Conservation (phyloP, 1,140 invertebrate species). For the Drosophila rufa region DNA sequence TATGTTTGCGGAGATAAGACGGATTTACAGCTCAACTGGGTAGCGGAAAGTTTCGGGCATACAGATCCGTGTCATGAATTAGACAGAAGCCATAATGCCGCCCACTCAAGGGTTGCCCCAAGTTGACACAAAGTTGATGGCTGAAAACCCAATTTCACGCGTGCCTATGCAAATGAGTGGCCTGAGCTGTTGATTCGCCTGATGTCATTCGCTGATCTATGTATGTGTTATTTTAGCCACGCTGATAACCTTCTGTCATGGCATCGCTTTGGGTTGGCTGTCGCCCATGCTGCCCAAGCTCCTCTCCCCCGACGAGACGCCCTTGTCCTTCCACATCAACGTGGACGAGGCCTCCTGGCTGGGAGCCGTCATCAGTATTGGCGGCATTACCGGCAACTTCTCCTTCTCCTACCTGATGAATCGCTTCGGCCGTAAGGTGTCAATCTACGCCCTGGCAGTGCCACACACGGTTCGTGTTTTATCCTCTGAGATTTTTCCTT, state of each 20-base stretch:
- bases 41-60: constrained; percentile 35
- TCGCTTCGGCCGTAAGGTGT: constrained; percentile 80
- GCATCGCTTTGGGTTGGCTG: constrained; percentile 85
- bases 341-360: constrained; percentile 80
- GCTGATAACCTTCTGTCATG: constrained; percentile 85
- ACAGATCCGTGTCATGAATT: constrained; percentile 10
- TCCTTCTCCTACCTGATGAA: constrained; percentile 80
- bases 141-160: constrained; percentile 29
- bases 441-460: constrained; percentile 67
- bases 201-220: constrained; percentile 36
- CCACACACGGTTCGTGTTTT: constrained; percentile 75
- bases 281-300: constrained; percentile 84
- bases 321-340: constrained; percentile 68
- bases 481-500: not conserved
- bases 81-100: constrained; percentile 1
- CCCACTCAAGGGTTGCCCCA: not conserved
- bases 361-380: constrained; percentile 74
- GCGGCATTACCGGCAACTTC: constrained; percentile 76
- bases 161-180: constrained; percentile 39
- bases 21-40: constrained; percentile 7
- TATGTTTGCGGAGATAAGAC: constrained; percentile 41
- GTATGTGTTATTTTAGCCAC: constrained; percentile 69
- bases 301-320: constrained; percentile 67
- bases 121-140: constrained; percentile 34
- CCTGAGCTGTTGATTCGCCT: constrained; percentile 41